Evolutionary conservation across 2,113 vertebrate genomes (phyloP).

Genomic region (Perccottus glenii): DNA sequence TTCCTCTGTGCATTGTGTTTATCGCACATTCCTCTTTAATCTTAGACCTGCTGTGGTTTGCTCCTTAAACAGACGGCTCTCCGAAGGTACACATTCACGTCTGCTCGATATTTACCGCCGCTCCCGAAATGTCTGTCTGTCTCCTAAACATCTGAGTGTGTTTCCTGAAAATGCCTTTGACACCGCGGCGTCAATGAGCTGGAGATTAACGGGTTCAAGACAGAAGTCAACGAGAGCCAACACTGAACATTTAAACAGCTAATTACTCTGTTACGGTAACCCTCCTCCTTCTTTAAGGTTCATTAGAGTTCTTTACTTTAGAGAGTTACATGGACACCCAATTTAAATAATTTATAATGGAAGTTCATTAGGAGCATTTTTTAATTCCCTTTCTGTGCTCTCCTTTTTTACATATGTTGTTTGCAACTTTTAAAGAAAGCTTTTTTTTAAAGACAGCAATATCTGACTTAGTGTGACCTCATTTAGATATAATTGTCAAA

Average conservation of each 20-base stretch:
- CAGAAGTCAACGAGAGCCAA: constrained; percentile 42
- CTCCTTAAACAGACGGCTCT: constrained; percentile 8
- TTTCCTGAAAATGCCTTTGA: constrained; percentile 14
- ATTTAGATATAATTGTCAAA: too few relatives aligned
- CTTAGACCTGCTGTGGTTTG: constrained; percentile 22
- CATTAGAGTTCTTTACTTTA: too few relatives aligned
- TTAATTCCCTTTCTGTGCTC: too few relatives aligned
- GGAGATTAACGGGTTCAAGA: constrained; percentile 46
- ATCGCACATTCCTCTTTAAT: constrained; percentile 50
- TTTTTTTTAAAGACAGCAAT: too few relatives aligned
- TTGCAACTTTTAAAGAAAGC: too few relatives aligned
- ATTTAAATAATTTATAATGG: too few relatives aligned
- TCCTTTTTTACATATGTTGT: too few relatives aligned
- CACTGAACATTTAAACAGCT: constrained; percentile 49
- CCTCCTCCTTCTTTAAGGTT: too few relatives aligned
- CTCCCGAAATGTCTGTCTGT: constrained; percentile 8
- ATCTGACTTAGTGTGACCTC: too few relatives aligned
- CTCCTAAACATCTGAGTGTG: constrained; percentile 19
- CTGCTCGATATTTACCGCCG: neutral
- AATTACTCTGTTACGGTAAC: constrained; percentile 34
- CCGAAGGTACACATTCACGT: neutral
- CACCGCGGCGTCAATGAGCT: constrained; percentile 46
- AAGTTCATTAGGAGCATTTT: too few relatives aligned
- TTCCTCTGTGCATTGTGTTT: neutral
- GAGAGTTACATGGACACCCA: too few relatives aligned